Evolutionary conservation across 2,797 vertebrate species (phyloP).

Genomic region (Cichlasoma orientale): DNA sequence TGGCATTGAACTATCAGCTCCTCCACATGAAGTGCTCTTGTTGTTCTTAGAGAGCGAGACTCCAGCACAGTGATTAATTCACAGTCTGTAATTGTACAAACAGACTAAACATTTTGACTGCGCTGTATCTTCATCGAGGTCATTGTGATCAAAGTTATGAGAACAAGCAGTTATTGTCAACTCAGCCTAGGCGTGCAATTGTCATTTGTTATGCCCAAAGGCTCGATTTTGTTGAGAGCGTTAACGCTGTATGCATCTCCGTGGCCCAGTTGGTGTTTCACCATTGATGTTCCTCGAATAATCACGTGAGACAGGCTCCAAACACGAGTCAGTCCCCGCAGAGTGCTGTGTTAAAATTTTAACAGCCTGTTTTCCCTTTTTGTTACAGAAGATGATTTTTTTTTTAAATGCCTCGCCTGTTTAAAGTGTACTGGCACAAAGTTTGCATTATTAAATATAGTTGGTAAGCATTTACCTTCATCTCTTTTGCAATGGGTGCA

Average conservation of each 20-base stretch:
- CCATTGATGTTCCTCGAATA: background rate
- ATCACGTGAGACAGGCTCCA: background rate
- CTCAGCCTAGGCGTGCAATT: background rate
- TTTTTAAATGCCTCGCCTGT: background rate
- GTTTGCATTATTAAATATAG: background rate
- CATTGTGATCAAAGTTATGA: background rate
- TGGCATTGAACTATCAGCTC: background rate
- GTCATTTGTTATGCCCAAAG: background rate
- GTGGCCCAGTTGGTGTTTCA: background rate
- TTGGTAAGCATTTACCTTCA: background rate
- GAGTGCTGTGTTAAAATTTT: background rate
- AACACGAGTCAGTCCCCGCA: background rate
- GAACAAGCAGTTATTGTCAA: background rate
- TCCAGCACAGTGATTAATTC: background rate
- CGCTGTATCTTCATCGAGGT: background rate
- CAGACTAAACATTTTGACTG: background rate
- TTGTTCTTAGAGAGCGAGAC: background rate
- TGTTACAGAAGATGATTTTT: background rate
- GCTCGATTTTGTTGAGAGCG: rapidly evolving
- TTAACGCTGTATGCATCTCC: background rate
- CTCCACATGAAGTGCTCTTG: background rate
- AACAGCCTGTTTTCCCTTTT: background rate
- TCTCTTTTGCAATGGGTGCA: too few relatives aligned
- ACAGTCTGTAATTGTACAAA: background rate
- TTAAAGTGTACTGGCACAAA: background rate